Conservation (phyloP, 2,797 vertebrate species). For the Mus spretus region DNA sequence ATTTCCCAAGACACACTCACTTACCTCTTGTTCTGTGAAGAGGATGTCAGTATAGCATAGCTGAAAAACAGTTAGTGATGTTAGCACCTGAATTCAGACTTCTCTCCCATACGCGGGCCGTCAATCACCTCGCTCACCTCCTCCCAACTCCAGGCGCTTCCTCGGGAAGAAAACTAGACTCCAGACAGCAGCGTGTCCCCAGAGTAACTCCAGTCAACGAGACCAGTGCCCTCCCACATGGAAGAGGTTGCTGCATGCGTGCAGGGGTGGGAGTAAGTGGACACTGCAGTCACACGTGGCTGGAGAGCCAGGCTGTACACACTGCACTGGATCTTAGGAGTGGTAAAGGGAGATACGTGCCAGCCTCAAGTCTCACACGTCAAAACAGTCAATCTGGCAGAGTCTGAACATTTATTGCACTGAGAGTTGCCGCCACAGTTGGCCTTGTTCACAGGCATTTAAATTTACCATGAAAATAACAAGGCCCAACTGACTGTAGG, state of each 20-base stretch:
- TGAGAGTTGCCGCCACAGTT: slow-evolving; percentile 67
- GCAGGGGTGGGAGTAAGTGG: no score
- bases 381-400: slow-evolving; percentile 56
- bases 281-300: not conserved
- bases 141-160: slow-evolving; percentile 24
- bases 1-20: slow-evolving; percentile 71
- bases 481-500: slow-evolving; percentile 51
- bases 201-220: slow-evolving; percentile 59
- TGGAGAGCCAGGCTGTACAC: slow-evolving; percentile 29
- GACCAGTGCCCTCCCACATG: not conserved
- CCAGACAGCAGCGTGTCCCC: not conserved
- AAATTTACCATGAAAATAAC: slow-evolving; percentile 76
- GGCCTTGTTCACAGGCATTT: slow-evolving; percentile 70
- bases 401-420: slow-evolving; percentile 62
- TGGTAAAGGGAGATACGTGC: not conserved
- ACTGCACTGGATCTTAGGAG: not conserved
- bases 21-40: slow-evolving; percentile 99
- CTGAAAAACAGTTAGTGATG: slow-evolving; percentile 86
- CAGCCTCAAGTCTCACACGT: not conserved
- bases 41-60: slow-evolving; percentile 99
- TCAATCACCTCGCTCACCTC: not conserved
- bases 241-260: not conserved
- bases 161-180: slow-evolving; percentile 26
- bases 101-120: not conserved
- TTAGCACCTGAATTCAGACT: slow-evolving; percentile 62